These are phyloP conservation scores for Spodoptera exigua DNA, from an alignment of 2,888 invertebrate genomes.

Conservation along the genomic window DNA sequence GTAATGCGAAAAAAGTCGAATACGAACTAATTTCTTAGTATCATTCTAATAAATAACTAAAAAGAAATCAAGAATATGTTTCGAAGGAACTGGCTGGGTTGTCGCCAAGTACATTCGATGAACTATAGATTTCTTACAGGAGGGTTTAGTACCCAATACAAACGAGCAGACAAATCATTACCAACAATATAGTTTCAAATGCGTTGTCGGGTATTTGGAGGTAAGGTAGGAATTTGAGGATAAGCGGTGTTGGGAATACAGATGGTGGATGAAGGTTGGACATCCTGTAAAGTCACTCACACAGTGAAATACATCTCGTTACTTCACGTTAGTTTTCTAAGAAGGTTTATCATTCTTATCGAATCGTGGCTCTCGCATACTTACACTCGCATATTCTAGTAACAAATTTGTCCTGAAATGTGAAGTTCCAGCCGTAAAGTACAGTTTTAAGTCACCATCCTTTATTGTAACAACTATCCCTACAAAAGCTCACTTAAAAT, in stretches of 20 bases:
- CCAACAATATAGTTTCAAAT: too few species aligned
- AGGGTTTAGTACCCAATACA: slow-evolving; percentile 17
- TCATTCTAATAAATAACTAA: slow-evolving; percentile 18
- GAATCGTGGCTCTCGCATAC: too few species aligned
- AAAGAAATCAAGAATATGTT: slow-evolving; percentile 25
- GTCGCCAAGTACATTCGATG: slow-evolving; percentile 21
- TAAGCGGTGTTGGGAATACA: too few species aligned
- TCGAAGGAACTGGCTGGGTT: slow-evolving; percentile 32
- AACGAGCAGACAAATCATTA: too few species aligned
- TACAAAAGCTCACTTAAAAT: slow-evolving; percentile 51
- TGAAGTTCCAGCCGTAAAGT: not conserved
- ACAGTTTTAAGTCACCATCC: slow-evolving; percentile 41
- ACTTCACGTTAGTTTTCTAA: too few species aligned
- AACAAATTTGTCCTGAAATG: slow-evolving; percentile 16
- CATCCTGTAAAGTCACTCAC: too few species aligned
- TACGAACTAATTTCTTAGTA: slow-evolving; percentile 13
- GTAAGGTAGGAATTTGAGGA: too few species aligned
- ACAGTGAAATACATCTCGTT: too few species aligned
- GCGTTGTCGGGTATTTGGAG: too few species aligned
- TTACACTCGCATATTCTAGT: too few species aligned
- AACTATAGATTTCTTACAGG: slow-evolving; percentile 13
- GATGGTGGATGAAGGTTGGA: too few species aligned
- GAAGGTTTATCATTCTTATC: too few species aligned
- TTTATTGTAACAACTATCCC: slow-evolving; percentile 47
- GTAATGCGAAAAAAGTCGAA: not conserved